Evolutionary conservation across 2,113 vertebrate genomes (phyloP).

Genomic region (Cynocephalus volans): DNA sequence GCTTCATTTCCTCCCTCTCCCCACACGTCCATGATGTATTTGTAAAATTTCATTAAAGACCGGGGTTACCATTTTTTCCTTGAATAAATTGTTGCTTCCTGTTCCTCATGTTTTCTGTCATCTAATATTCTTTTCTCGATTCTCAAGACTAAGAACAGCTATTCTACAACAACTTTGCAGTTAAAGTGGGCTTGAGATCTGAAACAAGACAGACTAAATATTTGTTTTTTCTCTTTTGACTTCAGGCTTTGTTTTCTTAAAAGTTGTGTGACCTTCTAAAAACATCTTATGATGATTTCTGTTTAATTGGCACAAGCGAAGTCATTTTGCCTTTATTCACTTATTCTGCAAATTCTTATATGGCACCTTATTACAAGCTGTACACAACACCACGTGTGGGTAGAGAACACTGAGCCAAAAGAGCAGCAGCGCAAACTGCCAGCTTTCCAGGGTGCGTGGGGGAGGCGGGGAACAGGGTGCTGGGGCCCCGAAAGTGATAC

Average conservation of each 20-base stretch:
- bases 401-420: not conserved
- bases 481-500: too few species aligned
- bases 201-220: not conserved
- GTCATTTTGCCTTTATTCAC: not conserved
- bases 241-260: not conserved
- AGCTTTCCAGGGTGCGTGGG: not conserved
- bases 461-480: not conserved
- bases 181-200: not conserved
- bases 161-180: not conserved
- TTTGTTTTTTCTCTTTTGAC: not conserved
- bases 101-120: not conserved
- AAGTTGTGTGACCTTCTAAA: not conserved
- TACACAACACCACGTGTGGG: too few species aligned
- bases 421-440: not conserved
- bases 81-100: not conserved
- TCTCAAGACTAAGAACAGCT: not conserved
- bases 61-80: not conserved
- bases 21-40: not conserved
- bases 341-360: not conserved
- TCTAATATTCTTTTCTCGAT: not conserved
- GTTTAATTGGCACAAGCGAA: not conserved
- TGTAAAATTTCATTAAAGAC: not conserved
- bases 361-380: not conserved
- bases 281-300: not conserved
- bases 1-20: not conserved